phyloP scores from a whole-genome alignment of 2,888 invertebrate species.

The Eubasilissa splendida region DNA sequence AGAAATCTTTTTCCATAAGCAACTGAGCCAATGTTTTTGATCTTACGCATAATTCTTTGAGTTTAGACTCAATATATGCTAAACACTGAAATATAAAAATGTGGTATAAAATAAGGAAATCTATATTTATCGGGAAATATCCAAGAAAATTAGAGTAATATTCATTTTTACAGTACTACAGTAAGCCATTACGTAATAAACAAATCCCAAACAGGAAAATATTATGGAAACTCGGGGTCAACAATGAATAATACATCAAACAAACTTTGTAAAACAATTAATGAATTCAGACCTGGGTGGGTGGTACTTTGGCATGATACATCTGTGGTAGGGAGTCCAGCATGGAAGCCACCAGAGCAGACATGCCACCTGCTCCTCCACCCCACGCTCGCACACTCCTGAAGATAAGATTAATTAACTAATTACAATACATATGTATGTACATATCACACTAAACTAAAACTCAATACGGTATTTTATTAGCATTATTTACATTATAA shows the following conservation, averaged over 20 bases:
- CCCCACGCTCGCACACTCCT: slow-evolving; percentile 71
- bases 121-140: no score
- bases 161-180: no score
- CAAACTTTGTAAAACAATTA: no score
- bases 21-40: slow-evolving; percentile 88
- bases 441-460: no score
- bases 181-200: no score
- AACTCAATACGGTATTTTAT: no score
- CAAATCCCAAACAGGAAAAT: no score
- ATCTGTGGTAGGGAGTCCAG: slow-evolving; percentile 86
- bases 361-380: slow-evolving; percentile 78
- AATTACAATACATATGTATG: no score
- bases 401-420: neutral
- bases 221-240: no score
- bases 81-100: slow-evolving; percentile 74
- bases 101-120: neutral
- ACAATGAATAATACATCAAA: no score
- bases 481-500: no score
- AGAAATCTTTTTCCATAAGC: slow-evolving; percentile 81
- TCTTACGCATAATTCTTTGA: slow-evolving; percentile 88
- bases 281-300: slow-evolving; percentile 77
- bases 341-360: slow-evolving; percentile 87
- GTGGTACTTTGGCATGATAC: slow-evolving; percentile 82
- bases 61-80: slow-evolving; percentile 84
- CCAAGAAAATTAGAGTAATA: no score